A percentile compares a stretch with the other conserved stretches of the same genome.
phyloP scores from a whole-genome alignment of 2,888 invertebrate species.

The Arrhopalites spinosus region DNA sequence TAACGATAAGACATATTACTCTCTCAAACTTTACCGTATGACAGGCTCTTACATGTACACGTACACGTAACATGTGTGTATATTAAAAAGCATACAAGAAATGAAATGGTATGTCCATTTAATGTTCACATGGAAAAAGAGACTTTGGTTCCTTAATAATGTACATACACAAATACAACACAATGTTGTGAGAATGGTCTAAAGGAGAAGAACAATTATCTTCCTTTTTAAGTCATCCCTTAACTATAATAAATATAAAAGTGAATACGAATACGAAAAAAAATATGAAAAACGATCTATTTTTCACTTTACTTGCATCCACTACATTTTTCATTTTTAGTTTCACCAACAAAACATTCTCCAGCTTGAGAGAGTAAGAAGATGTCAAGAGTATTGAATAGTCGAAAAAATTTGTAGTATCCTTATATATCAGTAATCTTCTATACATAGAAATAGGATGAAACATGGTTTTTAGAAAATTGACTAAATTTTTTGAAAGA shows the following conservation, averaged over 20 bases:
- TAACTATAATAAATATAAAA: background rate
- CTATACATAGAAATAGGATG: no score
- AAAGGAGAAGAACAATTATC: constrained; percentile 49
- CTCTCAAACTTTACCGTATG: constrained; percentile 6
- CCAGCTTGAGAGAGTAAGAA: constrained; percentile 16
- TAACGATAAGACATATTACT: constrained; percentile 24
- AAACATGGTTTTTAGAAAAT: no score
- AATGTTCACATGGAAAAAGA: no score
- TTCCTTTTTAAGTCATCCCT: constrained; percentile 44
- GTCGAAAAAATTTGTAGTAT: background rate
- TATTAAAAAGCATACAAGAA: background rate
- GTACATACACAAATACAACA: no score
- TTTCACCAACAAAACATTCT: background rate
- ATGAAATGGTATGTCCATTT: no score
- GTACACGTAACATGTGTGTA: background rate
- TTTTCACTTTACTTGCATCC: constrained; percentile 36
- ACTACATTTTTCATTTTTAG: constrained; percentile 18
- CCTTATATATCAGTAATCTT: background rate
- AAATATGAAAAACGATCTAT: constrained; percentile 48
- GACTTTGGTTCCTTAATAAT: no score
- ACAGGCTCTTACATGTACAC: background rate
- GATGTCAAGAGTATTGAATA: background rate
- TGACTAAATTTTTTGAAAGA: no score
- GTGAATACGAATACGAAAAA: constrained; percentile 6
- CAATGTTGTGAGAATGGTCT: constrained; percentile 16